Evolutionary conservation across 2,888 invertebrate genomes (phyloP).

Genomic region (Temnothorax ravouxi): DNA sequence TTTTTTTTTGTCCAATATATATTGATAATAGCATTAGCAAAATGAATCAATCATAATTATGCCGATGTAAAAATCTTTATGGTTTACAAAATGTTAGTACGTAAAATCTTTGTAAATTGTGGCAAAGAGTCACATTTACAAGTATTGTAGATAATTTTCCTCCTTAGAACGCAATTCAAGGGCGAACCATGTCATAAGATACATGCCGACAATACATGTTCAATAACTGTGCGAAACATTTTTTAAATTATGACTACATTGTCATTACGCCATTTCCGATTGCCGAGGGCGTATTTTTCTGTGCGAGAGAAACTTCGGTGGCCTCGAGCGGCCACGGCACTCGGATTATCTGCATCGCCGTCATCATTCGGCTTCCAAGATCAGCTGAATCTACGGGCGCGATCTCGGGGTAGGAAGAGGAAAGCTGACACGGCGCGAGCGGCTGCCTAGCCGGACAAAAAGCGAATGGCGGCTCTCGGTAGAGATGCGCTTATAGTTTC

Average conservation of each 20-base stretch:
- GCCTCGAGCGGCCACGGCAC: slow-evolving; percentile 35
- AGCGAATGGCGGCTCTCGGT: slow-evolving; percentile 64
- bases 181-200: neutral
- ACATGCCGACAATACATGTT: slow-evolving; percentile 6
- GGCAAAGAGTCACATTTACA: neutral
- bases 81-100: neutral
- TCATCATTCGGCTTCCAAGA: slow-evolving; percentile 57
- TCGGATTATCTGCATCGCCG: slow-evolving; percentile 61
- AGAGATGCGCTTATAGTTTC: slow-evolving; percentile 69
- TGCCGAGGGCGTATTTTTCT: slow-evolving; percentile 24
- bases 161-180: neutral
- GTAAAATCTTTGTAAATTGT: slow-evolving; percentile 1
- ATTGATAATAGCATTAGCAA: neutral
- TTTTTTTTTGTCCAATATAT: neutral
- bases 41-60: neutral
- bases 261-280: slow-evolving; percentile 49
- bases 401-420: slow-evolving; percentile 68
- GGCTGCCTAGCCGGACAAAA: slow-evolving; percentile 63
- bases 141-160: neutral
- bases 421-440: slow-evolving; percentile 52
- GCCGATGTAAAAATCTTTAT: neutral
- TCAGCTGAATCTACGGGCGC: slow-evolving; percentile 62
- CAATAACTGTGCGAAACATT: slow-evolving; percentile 7
- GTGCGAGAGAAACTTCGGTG: slow-evolving; percentile 32
- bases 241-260: neutral